These are phyloP conservation scores for Altica lythri DNA, from an alignment of 2,888 invertebrate genomes.

Conservation along the genomic window DNA sequence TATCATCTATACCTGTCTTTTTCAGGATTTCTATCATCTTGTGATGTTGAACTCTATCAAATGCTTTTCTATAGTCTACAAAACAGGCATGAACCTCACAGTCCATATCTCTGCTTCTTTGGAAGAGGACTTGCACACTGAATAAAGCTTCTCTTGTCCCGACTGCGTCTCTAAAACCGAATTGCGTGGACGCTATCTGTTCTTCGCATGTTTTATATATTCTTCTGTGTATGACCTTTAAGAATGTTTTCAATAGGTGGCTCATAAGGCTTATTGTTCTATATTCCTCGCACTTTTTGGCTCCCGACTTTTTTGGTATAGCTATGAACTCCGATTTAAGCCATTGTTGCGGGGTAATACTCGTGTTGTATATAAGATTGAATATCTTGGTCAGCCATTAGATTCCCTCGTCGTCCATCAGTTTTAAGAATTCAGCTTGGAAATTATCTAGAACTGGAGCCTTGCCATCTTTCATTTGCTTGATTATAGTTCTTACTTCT, in stretches of 20 bases:
- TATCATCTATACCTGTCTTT: too few species aligned
- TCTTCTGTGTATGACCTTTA: conserved; percentile 8
- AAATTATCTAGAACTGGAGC: background rate
- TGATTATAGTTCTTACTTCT: background rate
- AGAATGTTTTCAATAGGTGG: conserved; percentile 24
- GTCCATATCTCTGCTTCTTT: background rate
- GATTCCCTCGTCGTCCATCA: background rate
- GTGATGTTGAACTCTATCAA: too few species aligned
- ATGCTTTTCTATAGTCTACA: background rate
- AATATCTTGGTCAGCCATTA: background rate
- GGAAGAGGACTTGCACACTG: background rate
- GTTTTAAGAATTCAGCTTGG: background rate
- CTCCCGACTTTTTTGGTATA: conserved; percentile 26
- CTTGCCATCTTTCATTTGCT: background rate
- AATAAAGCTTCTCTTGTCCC: too few species aligned
- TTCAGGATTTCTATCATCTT: too few species aligned
- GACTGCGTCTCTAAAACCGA: background rate
- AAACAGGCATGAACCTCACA: background rate
- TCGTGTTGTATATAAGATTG: background rate
- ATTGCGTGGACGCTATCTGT: background rate
- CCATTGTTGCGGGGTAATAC: conserved; percentile 21
- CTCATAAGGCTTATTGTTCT: conserved; percentile 28
- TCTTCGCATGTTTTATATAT: background rate
- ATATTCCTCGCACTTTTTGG: conserved; percentile 24
- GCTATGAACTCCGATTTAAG: conserved; percentile 25